Conservation (phyloP, 1,140 invertebrate species). For the Thalassaphorura encarpata region DNA sequence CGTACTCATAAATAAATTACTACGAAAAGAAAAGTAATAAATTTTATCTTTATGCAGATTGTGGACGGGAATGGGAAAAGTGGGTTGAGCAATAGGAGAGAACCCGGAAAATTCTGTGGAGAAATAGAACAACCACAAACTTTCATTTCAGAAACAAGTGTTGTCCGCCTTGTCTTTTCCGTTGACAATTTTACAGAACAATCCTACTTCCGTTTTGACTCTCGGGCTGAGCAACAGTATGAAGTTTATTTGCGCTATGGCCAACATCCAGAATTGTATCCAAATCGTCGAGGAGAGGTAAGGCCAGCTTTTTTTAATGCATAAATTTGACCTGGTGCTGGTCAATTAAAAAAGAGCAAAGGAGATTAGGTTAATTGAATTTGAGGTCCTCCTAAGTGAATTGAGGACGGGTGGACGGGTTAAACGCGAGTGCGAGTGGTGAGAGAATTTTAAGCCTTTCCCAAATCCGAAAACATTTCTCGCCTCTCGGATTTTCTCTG, state of each 20-base stretch:
- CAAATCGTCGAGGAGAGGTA: constrained; percentile 73
- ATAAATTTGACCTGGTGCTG: too few species aligned
- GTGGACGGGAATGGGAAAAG: constrained; percentile 74
- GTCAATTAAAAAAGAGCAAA: not conserved
- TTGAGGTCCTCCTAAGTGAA: too few species aligned
- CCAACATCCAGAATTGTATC: constrained; percentile 82
- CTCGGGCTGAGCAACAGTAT: constrained; percentile 73
- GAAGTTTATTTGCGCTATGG: constrained; percentile 72
- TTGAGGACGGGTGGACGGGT: too few species aligned
- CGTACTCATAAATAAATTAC: too few species aligned
- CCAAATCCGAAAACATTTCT: not conserved
- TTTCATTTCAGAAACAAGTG: constrained; percentile 86
- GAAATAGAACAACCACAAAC: constrained; percentile 86
- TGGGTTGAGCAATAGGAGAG: constrained; percentile 69
- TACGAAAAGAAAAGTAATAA: too few species aligned
- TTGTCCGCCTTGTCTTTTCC: constrained; percentile 80
- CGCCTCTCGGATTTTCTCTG: not conserved
- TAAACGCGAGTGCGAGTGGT: too few species aligned
- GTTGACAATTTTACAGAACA: constrained; percentile 86
- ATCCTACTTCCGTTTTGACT: constrained; percentile 66
- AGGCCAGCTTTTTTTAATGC: too few species aligned
- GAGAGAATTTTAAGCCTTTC: not conserved
- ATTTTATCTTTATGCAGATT: too few species aligned
- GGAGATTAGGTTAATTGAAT: too few species aligned
- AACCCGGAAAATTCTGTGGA: constrained; percentile 79